Conservation (phyloP, 2,113 vertebrate genomes). For the Sterrhoptilus dennistouni region DNA sequence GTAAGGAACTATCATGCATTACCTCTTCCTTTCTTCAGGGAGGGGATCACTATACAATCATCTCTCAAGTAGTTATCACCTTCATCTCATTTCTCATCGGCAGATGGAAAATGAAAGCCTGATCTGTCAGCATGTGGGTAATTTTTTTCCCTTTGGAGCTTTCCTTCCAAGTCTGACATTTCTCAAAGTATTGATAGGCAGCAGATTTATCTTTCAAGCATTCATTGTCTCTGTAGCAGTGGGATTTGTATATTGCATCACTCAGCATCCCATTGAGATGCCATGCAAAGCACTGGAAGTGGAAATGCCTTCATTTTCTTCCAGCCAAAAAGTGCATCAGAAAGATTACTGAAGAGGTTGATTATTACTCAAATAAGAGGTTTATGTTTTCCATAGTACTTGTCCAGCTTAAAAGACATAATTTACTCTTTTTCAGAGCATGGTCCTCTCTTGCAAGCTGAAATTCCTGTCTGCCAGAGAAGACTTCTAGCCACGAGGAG, state of each 20-base stretch:
- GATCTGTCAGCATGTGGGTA: neutral
- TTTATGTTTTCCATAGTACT: neutral
- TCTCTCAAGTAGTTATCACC: slow-evolving; percentile 8
- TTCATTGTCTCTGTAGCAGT: neutral
- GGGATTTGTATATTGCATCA: neutral
- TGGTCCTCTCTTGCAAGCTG: neutral
- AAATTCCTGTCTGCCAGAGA: neutral
- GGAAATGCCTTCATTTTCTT: slow-evolving; percentile 13
- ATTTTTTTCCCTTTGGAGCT: neutral
- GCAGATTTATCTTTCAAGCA: slow-evolving; percentile 1
- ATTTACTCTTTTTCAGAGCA: neutral
- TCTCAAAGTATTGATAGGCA: neutral
- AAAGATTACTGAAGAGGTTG: neutral
- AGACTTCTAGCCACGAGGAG: neutral
- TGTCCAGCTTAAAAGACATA: neutral
- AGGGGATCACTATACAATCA: neutral
- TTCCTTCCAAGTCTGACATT: slow-evolving; percentile 20
- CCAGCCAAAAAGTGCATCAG: neutral
- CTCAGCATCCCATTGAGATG: neutral
- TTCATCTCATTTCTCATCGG: slow-evolving; percentile 2
- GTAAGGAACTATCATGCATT: neutral
- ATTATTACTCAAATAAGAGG: neutral
- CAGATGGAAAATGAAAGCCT: neutral
- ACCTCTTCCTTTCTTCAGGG: neutral
- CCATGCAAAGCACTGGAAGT: neutral